Evolutionary conservation across 2,113 vertebrate genomes (phyloP), one percentile per base, ranked within the genome.

Genomic region (Miniopterus natalensis): DNA sequence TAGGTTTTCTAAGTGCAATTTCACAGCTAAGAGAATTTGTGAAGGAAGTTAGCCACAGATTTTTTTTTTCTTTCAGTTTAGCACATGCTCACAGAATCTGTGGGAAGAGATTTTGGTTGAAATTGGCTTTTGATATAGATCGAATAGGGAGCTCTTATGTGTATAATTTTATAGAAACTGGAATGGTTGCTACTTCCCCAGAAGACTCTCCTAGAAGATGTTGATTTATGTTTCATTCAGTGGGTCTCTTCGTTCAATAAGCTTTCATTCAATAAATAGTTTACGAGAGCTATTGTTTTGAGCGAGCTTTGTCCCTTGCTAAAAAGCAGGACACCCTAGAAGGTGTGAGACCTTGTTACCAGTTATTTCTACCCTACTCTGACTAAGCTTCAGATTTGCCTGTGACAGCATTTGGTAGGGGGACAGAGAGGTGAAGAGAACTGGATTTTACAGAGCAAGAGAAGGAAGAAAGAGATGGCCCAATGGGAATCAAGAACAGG

Each of bases 1-100:
- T 84, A 40, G 4, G 27, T 95, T 91, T 94, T 93, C 42, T 77
- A 95, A 80, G 53, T 75, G 31, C 7, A 75, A 2, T 65, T 75
- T 75, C 59, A 57, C 6, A 61, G 45, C 42, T 53, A 47, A 36
- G 29, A 45, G 27, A 92, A 85, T 45, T 55, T 63, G 42, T 89
- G 61, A 53, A 61, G 36, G 9, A 89, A 81, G 86, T 87, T 74
- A 80, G 57, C 29, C 13, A 53, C 23, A 40, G 31, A 9, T 57
- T 3, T 47, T 47, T 40, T 40, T 6, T 31, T 27, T 23, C 23
- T 8, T 6, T 4, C 8, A 61, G 51, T 90, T 92, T 85, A 59
- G 13, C 17, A 20, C 7, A 49, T 45, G 3, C 15, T 94, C 8
- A 70, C 8, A 89, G 81, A 71, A 17, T 86, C 91, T 66, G 3